These are phyloP conservation scores for Pegoplata infirma DNA, from an alignment of 2,888 invertebrate genomes.

Conservation along the genomic window DNA sequence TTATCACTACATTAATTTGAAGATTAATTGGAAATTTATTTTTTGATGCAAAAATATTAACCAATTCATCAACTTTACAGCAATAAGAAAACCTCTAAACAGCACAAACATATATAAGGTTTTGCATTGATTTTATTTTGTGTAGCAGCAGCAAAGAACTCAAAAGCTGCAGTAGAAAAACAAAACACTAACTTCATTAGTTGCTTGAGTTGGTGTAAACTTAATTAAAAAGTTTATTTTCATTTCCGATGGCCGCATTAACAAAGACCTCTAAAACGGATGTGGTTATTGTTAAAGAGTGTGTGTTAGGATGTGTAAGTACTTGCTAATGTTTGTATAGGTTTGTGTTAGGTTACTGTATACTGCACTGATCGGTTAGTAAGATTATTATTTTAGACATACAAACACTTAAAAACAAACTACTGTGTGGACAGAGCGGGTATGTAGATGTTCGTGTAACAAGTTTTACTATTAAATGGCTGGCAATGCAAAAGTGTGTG, in stretches of 20 bases:
- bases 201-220: constrained; percentile 55
- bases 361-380: constrained; percentile 24
- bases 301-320: constrained; percentile 11
- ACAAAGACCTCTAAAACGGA: constrained; percentile 34
- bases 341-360: constrained; percentile 5
- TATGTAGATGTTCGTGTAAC: not conserved
- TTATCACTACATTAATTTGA: too few relatives aligned
- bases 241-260: constrained; percentile 51
- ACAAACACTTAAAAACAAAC: not conserved
- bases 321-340: too few relatives aligned
- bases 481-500: not conserved
- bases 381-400: constrained; percentile 4
- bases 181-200: constrained; percentile 41
- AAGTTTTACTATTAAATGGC: constrained; percentile 9
- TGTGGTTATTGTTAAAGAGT: constrained; percentile 24
- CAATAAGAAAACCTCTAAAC: not conserved
- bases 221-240: constrained; percentile 57
- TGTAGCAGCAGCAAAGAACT: constrained; percentile 6
- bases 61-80: constrained; percentile 4
- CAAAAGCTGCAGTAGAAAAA: not conserved
- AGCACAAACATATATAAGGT: not conserved
- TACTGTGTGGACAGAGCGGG: not conserved
- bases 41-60: too few relatives aligned
- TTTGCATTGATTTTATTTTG: constrained; percentile 36
- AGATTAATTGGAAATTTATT: constrained; percentile 40